These are phyloP conservation scores for Anguilla obscura DNA, from an alignment of 2,797 vertebrate genomes.

Conservation along the genomic window DNA sequence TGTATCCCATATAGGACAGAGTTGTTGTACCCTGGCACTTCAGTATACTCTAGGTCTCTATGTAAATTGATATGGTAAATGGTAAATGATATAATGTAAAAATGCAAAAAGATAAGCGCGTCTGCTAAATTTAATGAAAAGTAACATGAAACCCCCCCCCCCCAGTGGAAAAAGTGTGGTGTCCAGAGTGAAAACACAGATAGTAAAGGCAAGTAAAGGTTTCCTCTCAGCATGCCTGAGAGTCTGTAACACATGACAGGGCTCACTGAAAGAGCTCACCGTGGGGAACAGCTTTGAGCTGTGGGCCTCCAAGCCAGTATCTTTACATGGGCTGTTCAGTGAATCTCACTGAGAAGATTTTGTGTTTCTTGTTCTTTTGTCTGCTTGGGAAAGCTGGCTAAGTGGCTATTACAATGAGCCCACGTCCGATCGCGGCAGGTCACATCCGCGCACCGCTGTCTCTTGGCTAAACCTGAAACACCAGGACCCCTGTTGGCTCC, in stretches of 20 bases:
- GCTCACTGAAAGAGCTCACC: not conserved
- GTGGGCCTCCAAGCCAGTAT: not conserved
- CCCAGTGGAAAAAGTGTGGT: not conserved
- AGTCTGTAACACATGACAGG: not conserved
- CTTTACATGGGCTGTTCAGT: not conserved
- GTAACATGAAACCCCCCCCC: not conserved
- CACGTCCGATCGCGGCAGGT: not conserved
- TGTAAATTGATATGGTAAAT: no score
- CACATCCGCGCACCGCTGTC: not conserved
- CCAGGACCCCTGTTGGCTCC: not conserved
- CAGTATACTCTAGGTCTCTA: no score
- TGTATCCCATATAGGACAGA: no score
- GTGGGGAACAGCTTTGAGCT: not conserved
- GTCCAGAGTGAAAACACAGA: not conserved
- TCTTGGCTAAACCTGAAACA: not conserved
- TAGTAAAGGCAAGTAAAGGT: not conserved
- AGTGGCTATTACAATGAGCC: slow-evolving; percentile 5
- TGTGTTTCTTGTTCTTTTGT: not conserved
- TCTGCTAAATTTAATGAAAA: not conserved
- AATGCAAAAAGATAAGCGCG: no score
- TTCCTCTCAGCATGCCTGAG: not conserved
- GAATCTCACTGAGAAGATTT: not conserved
- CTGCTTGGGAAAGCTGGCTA: no score
- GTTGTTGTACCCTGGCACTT: no score
- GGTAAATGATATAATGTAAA: no score